A percentile compares a stretch with the other conserved stretches of the same genome.
Evolutionary conservation across 2,113 vertebrate species (phyloP).

Genomic region (Zosterops borbonicus): DNA sequence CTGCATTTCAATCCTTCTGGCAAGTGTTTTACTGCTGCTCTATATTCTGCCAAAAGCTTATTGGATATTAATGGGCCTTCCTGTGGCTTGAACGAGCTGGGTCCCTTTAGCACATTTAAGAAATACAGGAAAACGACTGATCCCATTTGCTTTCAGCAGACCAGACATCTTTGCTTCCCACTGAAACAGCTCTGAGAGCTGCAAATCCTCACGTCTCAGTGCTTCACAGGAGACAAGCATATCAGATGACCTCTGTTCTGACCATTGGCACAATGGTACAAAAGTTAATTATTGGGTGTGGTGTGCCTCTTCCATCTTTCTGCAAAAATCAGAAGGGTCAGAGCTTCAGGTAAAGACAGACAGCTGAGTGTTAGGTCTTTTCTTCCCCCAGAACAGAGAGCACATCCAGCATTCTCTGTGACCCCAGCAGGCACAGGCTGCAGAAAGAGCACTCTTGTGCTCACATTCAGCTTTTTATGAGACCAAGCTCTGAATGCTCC

Average conservation of each 20-base stretch:
- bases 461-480: neutral
- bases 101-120: slow-evolving; percentile 24
- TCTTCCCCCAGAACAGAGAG: neutral
- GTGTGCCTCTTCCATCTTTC: slow-evolving; percentile 28
- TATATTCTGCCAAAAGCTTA: slow-evolving; percentile 40
- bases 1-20: neutral
- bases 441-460: neutral
- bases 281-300: slow-evolving; percentile 53
- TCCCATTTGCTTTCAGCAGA: slow-evolving; percentile 25
- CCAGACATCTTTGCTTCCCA: neutral
- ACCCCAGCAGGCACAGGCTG: neutral
- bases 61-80: slow-evolving; percentile 39
- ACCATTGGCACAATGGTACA: slow-evolving; percentile 49
- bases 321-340: slow-evolving; percentile 18
- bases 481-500: neutral
- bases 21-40: neutral
- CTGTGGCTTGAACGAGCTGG: slow-evolving; percentile 2
- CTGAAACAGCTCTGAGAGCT: slow-evolving; percentile 33
- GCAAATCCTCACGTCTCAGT: neutral
- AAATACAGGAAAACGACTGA: slow-evolving; percentile 51
- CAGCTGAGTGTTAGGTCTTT: neutral
- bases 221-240: neutral
- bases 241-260: slow-evolving; percentile 45
- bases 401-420: neutral
- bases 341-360: neutral